Percentiles rank a stretch among this genome's conserved stretches.
These are phyloP conservation scores for Hylaea fasciaria DNA, from an alignment of 2,888 invertebrate genomes.

Conservation along the genomic window DNA sequence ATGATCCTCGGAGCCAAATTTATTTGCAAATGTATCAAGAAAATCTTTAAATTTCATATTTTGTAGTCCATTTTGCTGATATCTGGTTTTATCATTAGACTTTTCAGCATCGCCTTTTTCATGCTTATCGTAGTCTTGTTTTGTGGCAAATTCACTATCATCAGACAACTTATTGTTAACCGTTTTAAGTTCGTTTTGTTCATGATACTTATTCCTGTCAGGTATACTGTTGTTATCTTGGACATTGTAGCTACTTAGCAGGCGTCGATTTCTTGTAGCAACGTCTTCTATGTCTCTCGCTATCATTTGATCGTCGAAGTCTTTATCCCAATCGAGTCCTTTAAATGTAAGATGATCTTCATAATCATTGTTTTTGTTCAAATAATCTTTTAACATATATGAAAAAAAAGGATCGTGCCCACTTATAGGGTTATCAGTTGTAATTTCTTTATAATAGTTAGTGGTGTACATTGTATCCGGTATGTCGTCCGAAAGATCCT, in stretches of 20 bases:
- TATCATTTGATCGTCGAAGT: conserved; percentile 54
- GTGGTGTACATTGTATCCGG: conserved; percentile 41
- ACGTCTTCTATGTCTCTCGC: conserved; percentile 42
- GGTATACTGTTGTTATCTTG: background rate
- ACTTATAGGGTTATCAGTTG: conserved; percentile 62
- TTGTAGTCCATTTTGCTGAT: conserved; percentile 50
- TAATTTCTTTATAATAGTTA: conserved; percentile 35
- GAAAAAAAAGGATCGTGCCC: conserved; percentile 71
- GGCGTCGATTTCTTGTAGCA: conserved; percentile 33
- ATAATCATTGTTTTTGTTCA: conserved; percentile 56
- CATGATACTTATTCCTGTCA: background rate
- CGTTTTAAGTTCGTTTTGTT: conserved; percentile 14
- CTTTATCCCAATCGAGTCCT: conserved; percentile 63
- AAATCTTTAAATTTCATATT: conserved; percentile 65
- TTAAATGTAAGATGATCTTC: conserved; percentile 67
- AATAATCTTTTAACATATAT: conserved; percentile 69
- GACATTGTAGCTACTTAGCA: conserved; percentile 9
- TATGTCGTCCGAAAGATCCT: conserved; percentile 58
- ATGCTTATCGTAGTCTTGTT: conserved; percentile 51
- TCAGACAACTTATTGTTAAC: conserved; percentile 41
- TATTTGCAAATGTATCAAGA: conserved; percentile 67
- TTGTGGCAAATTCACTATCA: conserved; percentile 47
- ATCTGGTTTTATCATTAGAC: conserved; percentile 47
- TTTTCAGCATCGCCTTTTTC: conserved; percentile 50
- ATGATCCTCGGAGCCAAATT: conserved; percentile 65